These are phyloP conservation scores for Oncorhynchus mykiss DNA, from an alignment of 2,113 vertebrate species.

Conservation along the genomic window DNA sequence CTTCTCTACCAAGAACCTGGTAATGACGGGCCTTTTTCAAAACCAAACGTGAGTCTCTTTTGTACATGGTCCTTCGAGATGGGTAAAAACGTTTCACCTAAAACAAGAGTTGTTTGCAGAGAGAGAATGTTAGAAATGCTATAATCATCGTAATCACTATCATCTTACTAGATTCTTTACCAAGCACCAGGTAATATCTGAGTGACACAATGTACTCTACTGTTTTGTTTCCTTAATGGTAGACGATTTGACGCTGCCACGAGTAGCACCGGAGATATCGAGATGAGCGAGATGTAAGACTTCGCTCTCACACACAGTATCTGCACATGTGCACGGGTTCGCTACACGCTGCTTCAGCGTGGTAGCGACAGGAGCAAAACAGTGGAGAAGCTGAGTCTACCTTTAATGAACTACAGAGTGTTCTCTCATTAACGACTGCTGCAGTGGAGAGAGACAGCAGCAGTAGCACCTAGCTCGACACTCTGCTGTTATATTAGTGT, in stretches of 20 bases:
- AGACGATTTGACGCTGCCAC: too few relatives aligned
- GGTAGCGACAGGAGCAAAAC: too few relatives aligned
- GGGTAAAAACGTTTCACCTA: too few relatives aligned
- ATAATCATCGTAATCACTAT: neutral
- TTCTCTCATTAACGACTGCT: neutral
- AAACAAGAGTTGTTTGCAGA: too few relatives aligned
- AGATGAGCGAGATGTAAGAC: too few relatives aligned
- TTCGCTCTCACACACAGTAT: constrained; percentile 38
- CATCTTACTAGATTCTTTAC: neutral
- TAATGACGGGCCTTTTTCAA: too few relatives aligned
- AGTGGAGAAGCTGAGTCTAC: too few relatives aligned
- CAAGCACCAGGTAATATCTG: neutral
- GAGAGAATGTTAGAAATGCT: neutral
- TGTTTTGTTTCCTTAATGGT: neutral
- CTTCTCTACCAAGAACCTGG: too few relatives aligned
- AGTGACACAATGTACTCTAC: neutral
- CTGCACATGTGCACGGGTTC: neutral
- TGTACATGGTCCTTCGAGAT: too few relatives aligned
- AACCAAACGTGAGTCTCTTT: too few relatives aligned
- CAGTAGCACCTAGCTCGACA: constrained; percentile 1
- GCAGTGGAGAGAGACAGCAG: neutral
- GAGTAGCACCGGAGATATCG: too few relatives aligned
- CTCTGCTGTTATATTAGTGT: neutral
- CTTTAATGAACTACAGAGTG: neutral
- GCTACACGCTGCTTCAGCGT: too few relatives aligned